Evolutionary conservation across 2,888 invertebrate species (phyloP), one percentile per base, ranked within the genome.

Genomic region (Synergus laeviventris): DNA sequence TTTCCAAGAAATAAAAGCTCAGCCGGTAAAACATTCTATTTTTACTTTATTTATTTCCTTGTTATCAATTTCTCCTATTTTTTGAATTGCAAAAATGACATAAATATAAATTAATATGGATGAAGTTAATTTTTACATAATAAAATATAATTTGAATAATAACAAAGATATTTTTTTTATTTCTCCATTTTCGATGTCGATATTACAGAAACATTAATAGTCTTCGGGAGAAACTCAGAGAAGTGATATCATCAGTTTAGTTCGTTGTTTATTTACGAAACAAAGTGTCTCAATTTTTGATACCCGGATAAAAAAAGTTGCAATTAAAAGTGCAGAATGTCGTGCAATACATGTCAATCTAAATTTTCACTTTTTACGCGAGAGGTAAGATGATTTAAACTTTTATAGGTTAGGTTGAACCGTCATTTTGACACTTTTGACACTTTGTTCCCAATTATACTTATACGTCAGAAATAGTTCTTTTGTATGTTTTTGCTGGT

Each of bases 291-390:
- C 7, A 31, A 31, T 70, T 49, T 31, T 8, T 54, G 31, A 70
- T n/a, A 9, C 7, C 11, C 18, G 7, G 31, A 36, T 54, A 31
- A 11, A 49, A 31, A 31, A 9, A 31, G 2, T 2, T 49, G 8
- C n/a, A 45, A n/a, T 31, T 70, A 31, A 49, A 45, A 62, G 8
- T 66, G 75, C 3, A 82, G 77, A 85, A 96, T 96, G 96, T 93
- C 95, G 82, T 96, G 96, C 88, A 94, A 93, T 89, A 93, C 95
- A 49, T 96, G 96, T 91, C 93, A 93, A 80, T 93, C 93, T 82
- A 93, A 94, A 86, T 96, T 94, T 91, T 94, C 94, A 77, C 92
- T 96, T 78, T 94, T 96, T 83, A 94, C 94, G 74, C 94, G 94
- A 90, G 96, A 96, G 92, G 96, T 95, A 92, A 89, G 88, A 74